Evolutionary conservation across 1,140 invertebrate genomes (phyloP), one percentile per base, ranked within the genome.

Genomic region (Episyrphus balteatus): DNA sequence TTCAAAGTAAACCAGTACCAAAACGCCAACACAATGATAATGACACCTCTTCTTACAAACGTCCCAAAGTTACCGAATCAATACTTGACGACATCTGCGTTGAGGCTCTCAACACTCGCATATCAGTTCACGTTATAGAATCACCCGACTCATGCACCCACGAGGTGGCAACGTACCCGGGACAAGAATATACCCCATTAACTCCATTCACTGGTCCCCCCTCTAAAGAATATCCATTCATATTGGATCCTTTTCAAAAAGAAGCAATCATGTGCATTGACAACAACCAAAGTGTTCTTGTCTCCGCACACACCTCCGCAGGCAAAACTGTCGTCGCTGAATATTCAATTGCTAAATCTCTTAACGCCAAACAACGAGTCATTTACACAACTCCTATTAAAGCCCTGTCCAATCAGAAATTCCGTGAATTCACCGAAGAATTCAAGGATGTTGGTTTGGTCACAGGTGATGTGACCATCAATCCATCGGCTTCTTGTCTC

Each of bases 321-420:
- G 97, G 97, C 41, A 99, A 99, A 81, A 99, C 96, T 42, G 96
- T 98, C 17, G 92, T 98, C 33, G 96, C 94, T 31, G 92, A 98
- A 86, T 97, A 82, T 79, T 87, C 82, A 46, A 60, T 54, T 51
- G 67, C 62, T 26, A 66, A 64, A 41, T 84, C 82, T 1, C 60
- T 88, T 30, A 66, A 71, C 15, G 74, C 80, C 53, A 86, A 84
- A 55, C 86, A 90, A 64, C 69, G 96, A 59, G 96, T 99, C 0
- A 99, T 99, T 58, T 99, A 99, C 63, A 99, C 97, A 15, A 98
- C 97, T 37, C 97, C 97, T 3, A 99, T 99, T 48, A 99, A 99
- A 75, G 97, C 97, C 6, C 68, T 99, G 15, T 98, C 94, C 58
- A 99, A 99, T 77, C 97, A 99, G 71, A 99, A 99, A 62, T 99